A percentile compares a stretch with the other conserved stretches of the same genome.
phyloP scores from a whole-genome alignment of 1,140 invertebrate genomes.

The Conus ventricosus region DNA sequence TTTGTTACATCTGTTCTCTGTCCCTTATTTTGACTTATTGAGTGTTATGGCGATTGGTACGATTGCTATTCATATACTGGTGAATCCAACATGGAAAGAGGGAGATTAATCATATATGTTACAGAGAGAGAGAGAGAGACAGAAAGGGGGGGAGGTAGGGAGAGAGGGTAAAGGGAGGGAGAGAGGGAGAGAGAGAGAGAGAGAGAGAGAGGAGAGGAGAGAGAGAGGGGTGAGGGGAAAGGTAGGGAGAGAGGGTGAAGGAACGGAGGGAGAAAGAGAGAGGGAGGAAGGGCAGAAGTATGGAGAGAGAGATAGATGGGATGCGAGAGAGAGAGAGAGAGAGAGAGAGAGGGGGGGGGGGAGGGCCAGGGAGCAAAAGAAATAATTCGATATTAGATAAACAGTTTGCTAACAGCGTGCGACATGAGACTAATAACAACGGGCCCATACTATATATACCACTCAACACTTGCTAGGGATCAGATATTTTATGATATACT shows the following conservation, averaged over 20 bases:
- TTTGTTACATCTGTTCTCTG: no score
- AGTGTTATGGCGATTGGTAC: no score
- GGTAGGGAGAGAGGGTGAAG: neutral
- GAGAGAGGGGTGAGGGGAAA: neutral
- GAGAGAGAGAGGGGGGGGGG: neutral
- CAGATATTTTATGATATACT: no score
- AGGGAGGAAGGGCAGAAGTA: neutral
- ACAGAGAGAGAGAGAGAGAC: conserved; percentile 8
- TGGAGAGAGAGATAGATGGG: neutral
- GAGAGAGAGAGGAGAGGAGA: neutral
- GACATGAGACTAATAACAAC: no score
- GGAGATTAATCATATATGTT: no score
- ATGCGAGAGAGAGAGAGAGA: neutral
- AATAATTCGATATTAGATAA: no score
- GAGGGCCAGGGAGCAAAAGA: neutral
- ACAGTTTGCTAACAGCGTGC: no score
- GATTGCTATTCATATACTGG: no score
- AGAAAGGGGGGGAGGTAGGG: neutral
- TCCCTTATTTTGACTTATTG: no score
- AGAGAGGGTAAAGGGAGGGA: conserved; percentile 13
- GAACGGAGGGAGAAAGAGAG: neutral
- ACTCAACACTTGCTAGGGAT: no score
- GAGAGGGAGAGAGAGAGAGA: neutral
- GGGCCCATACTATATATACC: no score
- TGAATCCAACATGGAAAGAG: no score